These are phyloP conservation scores for Halictus rubicundus DNA, from an alignment of 1,140 invertebrate species.

Conservation along the genomic window DNA sequence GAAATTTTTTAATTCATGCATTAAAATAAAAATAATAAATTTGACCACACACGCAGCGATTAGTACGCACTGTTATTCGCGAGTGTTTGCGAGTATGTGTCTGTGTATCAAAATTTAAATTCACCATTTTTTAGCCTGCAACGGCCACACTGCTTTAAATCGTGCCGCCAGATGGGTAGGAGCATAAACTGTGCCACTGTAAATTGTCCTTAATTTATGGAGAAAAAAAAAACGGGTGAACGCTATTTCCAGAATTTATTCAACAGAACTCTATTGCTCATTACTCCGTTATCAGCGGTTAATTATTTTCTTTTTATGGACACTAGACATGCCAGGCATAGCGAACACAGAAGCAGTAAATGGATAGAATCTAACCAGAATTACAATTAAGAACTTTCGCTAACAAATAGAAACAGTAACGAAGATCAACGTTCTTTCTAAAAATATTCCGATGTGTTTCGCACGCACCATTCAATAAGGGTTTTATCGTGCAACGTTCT, in stretches of 20 bases:
- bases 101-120: background rate
- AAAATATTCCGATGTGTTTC: no score
- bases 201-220: slow-evolving; percentile 8
- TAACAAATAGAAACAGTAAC: no score
- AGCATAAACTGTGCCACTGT: background rate
- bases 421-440: no score
- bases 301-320: background rate
- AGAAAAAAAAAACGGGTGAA: background rate
- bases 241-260: background rate
- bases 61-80: background rate
- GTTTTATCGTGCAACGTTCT: no score
- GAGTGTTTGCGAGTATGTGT: background rate
- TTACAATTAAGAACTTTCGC: no score
- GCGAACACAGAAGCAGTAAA: no score
- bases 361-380: no score
- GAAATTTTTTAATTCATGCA: no score
- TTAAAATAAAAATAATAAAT: no score
- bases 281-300: background rate
- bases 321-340: background rate
- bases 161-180: slow-evolving; percentile 1
- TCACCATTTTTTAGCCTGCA: background rate
- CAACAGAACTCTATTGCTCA: background rate
- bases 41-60: no score
- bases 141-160: background rate
- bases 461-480: no score